Conservation (phyloP, 2,797 vertebrate species). For the Coendou prehensilis region DNA sequence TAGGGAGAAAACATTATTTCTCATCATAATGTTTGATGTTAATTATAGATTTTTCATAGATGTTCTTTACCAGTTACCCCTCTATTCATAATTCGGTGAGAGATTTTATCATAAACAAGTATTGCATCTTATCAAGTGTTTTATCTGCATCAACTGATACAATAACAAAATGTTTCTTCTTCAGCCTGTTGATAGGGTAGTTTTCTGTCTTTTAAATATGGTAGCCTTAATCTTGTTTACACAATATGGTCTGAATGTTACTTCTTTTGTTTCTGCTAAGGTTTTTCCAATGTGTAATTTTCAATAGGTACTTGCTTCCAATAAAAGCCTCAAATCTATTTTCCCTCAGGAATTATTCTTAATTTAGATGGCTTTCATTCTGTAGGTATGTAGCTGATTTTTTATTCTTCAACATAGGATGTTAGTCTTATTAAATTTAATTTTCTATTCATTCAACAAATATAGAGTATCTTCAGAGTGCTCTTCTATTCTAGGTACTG, state of each 20-base stretch:
- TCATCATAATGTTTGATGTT: neutral
- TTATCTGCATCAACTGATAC: neutral
- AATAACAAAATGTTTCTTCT: neutral
- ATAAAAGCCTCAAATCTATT: neutral
- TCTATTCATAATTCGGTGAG: neutral
- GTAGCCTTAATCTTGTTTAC: neutral
- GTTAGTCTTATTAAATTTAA: conserved; percentile 51
- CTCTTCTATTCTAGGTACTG: neutral
- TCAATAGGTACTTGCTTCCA: neutral
- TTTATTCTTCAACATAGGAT: neutral
- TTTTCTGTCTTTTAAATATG: neutral
- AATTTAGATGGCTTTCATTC: neutral
- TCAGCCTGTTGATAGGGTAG: neutral
- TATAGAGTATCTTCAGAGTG: neutral
- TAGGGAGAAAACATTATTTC: neutral
- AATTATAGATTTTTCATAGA: neutral
- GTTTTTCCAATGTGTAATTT: conserved; percentile 36
- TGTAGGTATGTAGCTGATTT: neutral
- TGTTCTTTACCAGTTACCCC: neutral
- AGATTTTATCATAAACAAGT: neutral
- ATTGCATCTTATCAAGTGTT: neutral
- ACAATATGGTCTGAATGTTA: neutral
- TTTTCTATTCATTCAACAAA: conserved; percentile 1
- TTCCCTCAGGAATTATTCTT: conserved; percentile 58
- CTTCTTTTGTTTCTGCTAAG: neutral